Base-by-base conservation (phyloP, 2,888 invertebrate genomes). In the Oscheius sp. region DNA sequence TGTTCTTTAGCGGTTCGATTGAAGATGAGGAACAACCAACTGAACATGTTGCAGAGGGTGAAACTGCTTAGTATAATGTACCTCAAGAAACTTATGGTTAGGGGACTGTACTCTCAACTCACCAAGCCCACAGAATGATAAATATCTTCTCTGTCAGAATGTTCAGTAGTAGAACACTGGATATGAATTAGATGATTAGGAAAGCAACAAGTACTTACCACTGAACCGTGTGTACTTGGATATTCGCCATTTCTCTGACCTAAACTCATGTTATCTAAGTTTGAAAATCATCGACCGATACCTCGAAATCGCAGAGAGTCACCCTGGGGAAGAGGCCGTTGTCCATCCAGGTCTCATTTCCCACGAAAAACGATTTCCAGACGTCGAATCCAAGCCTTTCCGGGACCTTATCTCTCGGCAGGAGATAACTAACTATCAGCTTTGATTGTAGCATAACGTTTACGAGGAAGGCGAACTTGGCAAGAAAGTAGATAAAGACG, bases 271-370 rank as follows among this genome's bases (percentile, higher is more conserved):
- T 3, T 9, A 13, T 33, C 37, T 57, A 37, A 37, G 1, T 33
- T n/a, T 72, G 42, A 1, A 11, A 13, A 57, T 33, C 11, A 42
- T 68, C 57, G 21, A 21, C 21, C 21, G 21, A 21, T 32, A 85
- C 87, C 74, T 88, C 86, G 72, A 89, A 89, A 76, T 89, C 88
- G 73, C 89, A 89, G n/a, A 88, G 77, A 1, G 89, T 86, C 9
- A 89, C 89, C 33, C 89, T 75, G 1, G 88, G 88, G 74, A 88
- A 88, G 51, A 89, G 76, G 35, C 86, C 88, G 58, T 78, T 86
- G 53, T 87, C 84, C 53, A 83, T 77, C 88, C 87, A 88, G 1
- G 88, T 87, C 9, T 80, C 76, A 60, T 87, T 87, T 11, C 87
- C 86, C 4, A 73, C 70, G 51, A 82, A 77, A 11, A 89, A 66